Conservation (phyloP, 2,797 vertebrate species). For the Carcharodon carcharias region DNA sequence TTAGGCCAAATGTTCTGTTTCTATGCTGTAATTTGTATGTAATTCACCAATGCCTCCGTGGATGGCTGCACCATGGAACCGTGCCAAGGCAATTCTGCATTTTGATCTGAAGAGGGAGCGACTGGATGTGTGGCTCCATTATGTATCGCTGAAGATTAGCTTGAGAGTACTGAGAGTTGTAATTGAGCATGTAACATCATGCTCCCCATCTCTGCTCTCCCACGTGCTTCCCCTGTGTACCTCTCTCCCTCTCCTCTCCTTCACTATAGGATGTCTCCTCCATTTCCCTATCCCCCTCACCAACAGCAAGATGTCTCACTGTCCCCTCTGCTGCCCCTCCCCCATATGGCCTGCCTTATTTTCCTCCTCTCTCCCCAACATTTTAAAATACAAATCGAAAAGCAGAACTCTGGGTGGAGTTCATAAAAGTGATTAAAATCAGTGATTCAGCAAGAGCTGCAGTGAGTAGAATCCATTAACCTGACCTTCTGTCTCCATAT, state of each 20-base stretch:
- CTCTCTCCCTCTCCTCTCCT: not conserved
- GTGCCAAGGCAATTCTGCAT: not conserved
- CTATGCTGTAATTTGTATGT: not conserved
- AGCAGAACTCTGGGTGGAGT: not conserved
- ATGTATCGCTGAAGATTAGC: not conserved
- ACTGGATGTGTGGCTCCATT: not conserved
- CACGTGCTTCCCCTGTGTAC: not conserved
- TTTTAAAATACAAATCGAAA: not conserved
- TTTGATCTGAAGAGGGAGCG: not conserved
- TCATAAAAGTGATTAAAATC: not conserved
- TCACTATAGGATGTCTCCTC: not conserved
- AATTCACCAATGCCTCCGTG: not conserved
- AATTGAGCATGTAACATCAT: not conserved
- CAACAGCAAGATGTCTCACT: not conserved
- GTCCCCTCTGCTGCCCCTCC: not conserved
- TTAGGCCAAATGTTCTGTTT: not conserved
- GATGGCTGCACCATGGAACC: not conserved
- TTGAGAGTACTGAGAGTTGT: not conserved
- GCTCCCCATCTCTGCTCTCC: not conserved
- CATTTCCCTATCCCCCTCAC: not conserved
- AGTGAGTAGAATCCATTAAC: not conserved
- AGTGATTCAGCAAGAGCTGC: not conserved
- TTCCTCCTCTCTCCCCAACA: not conserved
- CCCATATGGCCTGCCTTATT: not conserved
- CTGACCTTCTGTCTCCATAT: not conserved